phyloP scores from a whole-genome alignment of 2,888 invertebrate species.

The Clostera curtula region DNA sequence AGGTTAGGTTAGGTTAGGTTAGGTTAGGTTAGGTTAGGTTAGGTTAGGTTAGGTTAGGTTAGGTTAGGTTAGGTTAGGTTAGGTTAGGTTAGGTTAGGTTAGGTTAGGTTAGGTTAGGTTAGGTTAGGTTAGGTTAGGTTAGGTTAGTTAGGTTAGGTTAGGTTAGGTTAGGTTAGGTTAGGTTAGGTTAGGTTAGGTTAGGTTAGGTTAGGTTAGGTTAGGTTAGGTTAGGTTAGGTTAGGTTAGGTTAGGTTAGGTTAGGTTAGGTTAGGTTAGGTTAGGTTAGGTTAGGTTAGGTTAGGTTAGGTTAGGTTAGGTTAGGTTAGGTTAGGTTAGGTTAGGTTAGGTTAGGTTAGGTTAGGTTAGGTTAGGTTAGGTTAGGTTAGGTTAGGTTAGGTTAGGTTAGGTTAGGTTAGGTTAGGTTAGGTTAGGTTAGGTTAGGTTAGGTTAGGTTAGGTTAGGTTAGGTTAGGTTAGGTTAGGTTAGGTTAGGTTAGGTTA shows the following conservation, averaged over 20 bases:
- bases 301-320: slow-evolving; percentile 21
- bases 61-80: slow-evolving; percentile 6
- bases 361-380: slow-evolving; percentile 1
- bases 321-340: slow-evolving; percentile 23
- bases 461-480: slow-evolving; percentile 16
- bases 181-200: slow-evolving; percentile 8
- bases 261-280: slow-evolving; percentile 20
- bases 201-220: slow-evolving; percentile 10
- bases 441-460: slow-evolving; percentile 11
- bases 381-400: slow-evolving; percentile 6
- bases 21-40: slow-evolving; percentile 9
- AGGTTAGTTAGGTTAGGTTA: slow-evolving; percentile 8
- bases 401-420: slow-evolving; percentile 3
- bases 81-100: slow-evolving; percentile 8
- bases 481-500: slow-evolving; percentile 20
- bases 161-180: slow-evolving; percentile 9
- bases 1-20: slow-evolving; percentile 9
- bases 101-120: slow-evolving; percentile 9
- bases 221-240: slow-evolving; percentile 22
- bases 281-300: slow-evolving; percentile 20
- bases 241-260: slow-evolving; percentile 23
- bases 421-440: slow-evolving; percentile 8
- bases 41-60: slow-evolving; percentile 9
- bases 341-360: slow-evolving; percentile 18
- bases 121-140: slow-evolving; percentile 8